Base-by-base conservation (phyloP, 2,888 invertebrate species). In the Eilema depressum region DNA sequence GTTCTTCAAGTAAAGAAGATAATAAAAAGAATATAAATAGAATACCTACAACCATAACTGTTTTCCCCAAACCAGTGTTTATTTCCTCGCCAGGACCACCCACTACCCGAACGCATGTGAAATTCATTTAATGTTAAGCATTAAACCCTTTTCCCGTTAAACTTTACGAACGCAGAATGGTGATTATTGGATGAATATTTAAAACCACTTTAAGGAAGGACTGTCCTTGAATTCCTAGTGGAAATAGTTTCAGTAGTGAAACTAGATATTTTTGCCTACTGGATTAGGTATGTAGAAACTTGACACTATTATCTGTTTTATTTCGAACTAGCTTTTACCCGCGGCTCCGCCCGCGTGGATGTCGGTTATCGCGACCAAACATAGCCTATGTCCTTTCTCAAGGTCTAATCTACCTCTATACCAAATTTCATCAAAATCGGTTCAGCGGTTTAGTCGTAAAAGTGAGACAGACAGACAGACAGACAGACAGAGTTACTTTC, bases 181-280 rank as follows among this genome's bases (percentile, higher is more conserved):
- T 75, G 79, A 82, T 81, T 73, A 80, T 78, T 73, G 66, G 59
- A 74, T 82, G 78, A 80, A 82, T 82, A 81, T 82, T 82, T 82
- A 82, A 82, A 82, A 81, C 74, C 76, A 81, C 81, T 82, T 81
- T 65, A 61, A 64, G 71, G 37, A 59, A 66, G 41, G 64, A 64
- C n/a, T 11, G 73, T 65, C 63, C 59, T 28, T 57, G 37, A 8
- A 28, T 30, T 69, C 30, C 59, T 25, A 59, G 59, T 23, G 26
- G 1, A n/a, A 53, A 53, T 53, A 53, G 53, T 53, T 53, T 53
- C 53, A n/a, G 10, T n/a, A 53, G 53, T 53, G 20, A 2, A 2
- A 10, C n/a, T n/a, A 53, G 53, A 53, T 53, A 17, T 47, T 8
- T 53, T 53, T 53, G n/a, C 10, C 30, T n/a, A 53, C 10, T n/a